Base-by-base conservation (phyloP, 2,113 vertebrate species). In the Hydrochoerus hydrochaeris region DNA sequence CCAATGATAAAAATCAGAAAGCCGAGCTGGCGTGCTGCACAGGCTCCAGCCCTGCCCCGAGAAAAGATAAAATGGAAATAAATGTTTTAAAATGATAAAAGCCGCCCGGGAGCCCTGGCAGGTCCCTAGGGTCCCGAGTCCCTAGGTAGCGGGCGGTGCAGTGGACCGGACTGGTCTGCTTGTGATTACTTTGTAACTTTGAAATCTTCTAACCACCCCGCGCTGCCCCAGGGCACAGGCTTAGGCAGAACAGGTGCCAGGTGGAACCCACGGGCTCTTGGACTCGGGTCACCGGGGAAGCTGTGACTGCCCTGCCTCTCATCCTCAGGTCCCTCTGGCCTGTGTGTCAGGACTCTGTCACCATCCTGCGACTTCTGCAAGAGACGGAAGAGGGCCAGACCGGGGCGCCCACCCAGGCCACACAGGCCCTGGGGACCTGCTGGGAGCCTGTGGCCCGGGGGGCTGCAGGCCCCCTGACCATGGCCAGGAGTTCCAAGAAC, bases 361-460 rank as follows among this genome's bases (percentile, higher is more conserved):
- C 98, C 6, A 98, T 99, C 73, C 94, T 99, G 52, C 98, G 98
- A 93, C 98, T 99, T 87, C 98, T 99, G 65, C 98, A 98, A 89
- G 99, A 99, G 96, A 98, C 98, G 41, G 98, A 98, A 19, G 95
- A 95, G 63, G 84, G 58, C 4, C 89, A 96, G 67, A 69, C 88
- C 16, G 81, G 77, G 81, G 11, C 62, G 11, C 90, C 81, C 2
- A 49, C 65, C 1, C 44, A 16, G 5, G 77, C 62, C 73, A 38
- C 75, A 22, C n/a, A 92, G 24, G 46, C 35, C 57, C 75, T n/a
- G 13, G 78, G 78, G 41, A 46, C 65, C 71, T 81, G 77, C 87
- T 85, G 81, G 95, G 94, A 96, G 73, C 91, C 49, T 0, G 62
- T 63, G 71, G 69, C 57, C 17, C 83, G 60, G 24, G 78, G 86